Evolutionary conservation across 2,888 invertebrate genomes (phyloP).

Genomic region (Exephanes ischioxanthus): DNA sequence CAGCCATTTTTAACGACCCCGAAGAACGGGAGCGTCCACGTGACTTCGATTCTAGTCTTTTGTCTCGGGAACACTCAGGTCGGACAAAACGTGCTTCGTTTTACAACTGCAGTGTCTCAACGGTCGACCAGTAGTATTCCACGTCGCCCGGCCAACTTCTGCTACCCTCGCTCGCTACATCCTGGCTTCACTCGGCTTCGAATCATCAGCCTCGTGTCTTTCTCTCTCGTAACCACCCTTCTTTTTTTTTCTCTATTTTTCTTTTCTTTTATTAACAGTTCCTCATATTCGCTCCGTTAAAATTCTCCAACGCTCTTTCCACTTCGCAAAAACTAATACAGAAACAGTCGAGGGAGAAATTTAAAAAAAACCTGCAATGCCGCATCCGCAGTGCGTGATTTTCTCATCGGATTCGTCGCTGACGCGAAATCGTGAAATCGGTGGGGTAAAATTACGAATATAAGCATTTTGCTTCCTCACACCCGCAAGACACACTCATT

Average conservation of each 20-base stretch:
- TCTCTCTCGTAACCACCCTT: slow-evolving; percentile 20
- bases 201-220: slow-evolving; percentile 17
- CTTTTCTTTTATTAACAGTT: slow-evolving; percentile 45
- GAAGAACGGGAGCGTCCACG: slow-evolving; percentile 60
- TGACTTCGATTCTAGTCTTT: slow-evolving; percentile 64
- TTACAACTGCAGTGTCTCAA: slow-evolving; percentile 59
- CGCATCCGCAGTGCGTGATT: neutral
- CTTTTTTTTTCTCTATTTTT: slow-evolving; percentile 30
- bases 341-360: neutral
- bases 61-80: slow-evolving; percentile 62
- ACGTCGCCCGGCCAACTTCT: slow-evolving; percentile 43
- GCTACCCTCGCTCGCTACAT: slow-evolving; percentile 3
- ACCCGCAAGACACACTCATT: neutral
- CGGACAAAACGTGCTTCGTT: slow-evolving; percentile 66
- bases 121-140: slow-evolving; percentile 9
- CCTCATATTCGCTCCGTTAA: slow-evolving; percentile 74
- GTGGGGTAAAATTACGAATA: no score
- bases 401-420: neutral
- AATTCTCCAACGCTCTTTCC: slow-evolving; percentile 70
- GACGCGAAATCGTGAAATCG: neutral
- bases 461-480: neutral
- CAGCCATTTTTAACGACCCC: slow-evolving; percentile 64
- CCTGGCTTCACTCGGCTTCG: slow-evolving; percentile 35
- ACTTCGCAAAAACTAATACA: slow-evolving; percentile 2
- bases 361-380: neutral